These are phyloP conservation scores for Bombus confusus DNA, from an alignment of 1,140 invertebrate genomes.

Conservation along the genomic window DNA sequence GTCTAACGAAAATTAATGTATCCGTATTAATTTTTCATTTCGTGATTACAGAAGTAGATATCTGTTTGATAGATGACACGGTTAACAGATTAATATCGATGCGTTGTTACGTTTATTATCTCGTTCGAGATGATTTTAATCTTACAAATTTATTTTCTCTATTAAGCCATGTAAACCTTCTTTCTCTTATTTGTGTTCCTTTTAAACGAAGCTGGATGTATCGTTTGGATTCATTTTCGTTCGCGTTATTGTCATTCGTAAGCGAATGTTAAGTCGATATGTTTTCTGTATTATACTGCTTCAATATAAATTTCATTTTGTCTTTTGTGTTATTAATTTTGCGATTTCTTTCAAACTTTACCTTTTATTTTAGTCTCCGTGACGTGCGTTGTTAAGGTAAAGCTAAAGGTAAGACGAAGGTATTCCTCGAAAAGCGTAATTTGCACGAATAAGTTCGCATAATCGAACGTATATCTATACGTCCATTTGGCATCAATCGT, in stretches of 20 bases:
- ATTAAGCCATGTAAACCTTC: background rate
- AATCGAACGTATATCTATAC: background rate
- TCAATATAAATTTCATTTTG: slow-evolving; percentile 30
- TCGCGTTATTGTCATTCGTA: background rate
- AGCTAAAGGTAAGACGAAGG: background rate
- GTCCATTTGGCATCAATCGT: background rate
- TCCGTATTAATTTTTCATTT: no score
- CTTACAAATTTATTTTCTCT: slow-evolving; percentile 15
- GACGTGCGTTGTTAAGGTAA: no score
- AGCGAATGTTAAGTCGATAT: background rate
- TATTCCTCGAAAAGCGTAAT: no score
- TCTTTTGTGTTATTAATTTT: background rate
- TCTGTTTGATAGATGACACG: no score
- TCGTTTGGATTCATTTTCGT: background rate
- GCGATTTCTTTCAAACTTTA: background rate
- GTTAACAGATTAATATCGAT: no score
- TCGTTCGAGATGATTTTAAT: background rate
- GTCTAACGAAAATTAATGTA: no score
- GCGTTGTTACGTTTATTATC: background rate
- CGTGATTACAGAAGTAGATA: no score
- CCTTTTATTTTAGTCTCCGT: background rate
- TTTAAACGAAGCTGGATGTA: background rate
- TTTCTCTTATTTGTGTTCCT: background rate
- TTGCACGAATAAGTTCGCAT: no score
- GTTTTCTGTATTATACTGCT: slow-evolving; percentile 23